phyloP scores from a whole-genome alignment of 2,113 vertebrate genomes.

The Rhegmatorhina hoffmannsi region DNA sequence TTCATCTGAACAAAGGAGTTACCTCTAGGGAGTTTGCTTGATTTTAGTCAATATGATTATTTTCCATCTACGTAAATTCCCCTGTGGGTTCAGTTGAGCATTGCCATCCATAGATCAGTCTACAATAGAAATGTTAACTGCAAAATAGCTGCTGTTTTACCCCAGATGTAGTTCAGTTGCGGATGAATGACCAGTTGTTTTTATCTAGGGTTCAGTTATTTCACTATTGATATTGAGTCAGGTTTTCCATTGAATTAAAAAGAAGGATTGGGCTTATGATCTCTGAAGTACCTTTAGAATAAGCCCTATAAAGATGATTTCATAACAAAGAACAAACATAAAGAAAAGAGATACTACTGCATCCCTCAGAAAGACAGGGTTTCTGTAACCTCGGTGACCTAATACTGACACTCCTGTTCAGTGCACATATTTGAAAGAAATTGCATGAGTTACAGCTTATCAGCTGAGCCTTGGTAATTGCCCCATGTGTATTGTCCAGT shows the following conservation, averaged over 20 bases:
- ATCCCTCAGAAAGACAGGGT: neutral
- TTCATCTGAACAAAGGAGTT: constrained; percentile 8
- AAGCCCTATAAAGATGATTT: neutral
- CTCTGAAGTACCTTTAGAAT: neutral
- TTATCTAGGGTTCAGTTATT: constrained; percentile 4
- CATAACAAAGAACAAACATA: neutral
- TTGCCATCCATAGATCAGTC: constrained; percentile 22
- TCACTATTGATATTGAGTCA: neutral
- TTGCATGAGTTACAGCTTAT: constrained; percentile 3
- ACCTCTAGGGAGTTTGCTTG: constrained; percentile 13
- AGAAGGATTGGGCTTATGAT: neutral
- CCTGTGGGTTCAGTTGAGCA: neutral
- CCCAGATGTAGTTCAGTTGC: neutral
- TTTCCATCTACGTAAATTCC: constrained; percentile 27
- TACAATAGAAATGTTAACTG: neutral
- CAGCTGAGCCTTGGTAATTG: constrained; percentile 43
- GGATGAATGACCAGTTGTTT: neutral
- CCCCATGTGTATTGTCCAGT: constrained; percentile 4
- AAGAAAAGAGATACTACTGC: neutral
- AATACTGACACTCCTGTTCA: constrained; percentile 14
- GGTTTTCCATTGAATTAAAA: constrained; percentile 3
- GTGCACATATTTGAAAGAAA: constrained; percentile 2
- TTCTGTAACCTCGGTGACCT: constrained; percentile 15
- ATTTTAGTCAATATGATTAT: constrained; percentile 37
- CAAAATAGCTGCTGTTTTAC: constrained; percentile 25